phyloP scores from a whole-genome alignment of 2,113 vertebrate species.

The Corythornis madagascariensis region DNA sequence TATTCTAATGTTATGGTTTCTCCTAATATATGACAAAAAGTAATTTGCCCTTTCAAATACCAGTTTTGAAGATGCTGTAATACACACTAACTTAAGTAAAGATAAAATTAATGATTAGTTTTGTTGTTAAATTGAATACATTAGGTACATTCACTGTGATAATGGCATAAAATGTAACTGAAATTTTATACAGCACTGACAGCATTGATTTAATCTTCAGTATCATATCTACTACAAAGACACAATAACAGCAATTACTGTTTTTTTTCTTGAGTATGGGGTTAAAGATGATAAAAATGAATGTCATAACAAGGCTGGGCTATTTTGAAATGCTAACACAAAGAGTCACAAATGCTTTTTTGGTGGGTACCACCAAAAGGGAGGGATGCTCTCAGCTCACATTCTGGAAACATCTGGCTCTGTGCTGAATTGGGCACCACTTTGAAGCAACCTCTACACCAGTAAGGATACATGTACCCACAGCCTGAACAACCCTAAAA shows the following conservation, averaged over 20 bases:
- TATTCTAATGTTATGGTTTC: background rate
- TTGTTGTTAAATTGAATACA: background rate
- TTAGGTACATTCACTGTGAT: background rate
- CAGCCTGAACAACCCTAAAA: background rate
- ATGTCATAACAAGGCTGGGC: background rate
- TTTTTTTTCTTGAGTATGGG: background rate
- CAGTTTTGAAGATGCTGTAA: background rate
- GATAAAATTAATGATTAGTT: slow-evolving; percentile 28
- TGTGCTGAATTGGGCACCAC: background rate
- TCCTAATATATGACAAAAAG: background rate
- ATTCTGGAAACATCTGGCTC: background rate
- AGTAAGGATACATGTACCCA: background rate
- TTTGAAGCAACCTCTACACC: background rate
- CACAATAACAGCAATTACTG: background rate
- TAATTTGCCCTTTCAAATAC: background rate
- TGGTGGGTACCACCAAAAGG: background rate
- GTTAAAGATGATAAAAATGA: background rate
- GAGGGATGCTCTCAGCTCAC: background rate
- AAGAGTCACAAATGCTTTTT: background rate
- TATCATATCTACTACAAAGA: slow-evolving; percentile 45
- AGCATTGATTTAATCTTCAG: slow-evolving; percentile 52
- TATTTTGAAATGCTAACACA: background rate
- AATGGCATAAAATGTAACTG: background rate
- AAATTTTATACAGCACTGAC: slow-evolving; percentile 29
- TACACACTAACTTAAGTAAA: background rate